A percentile compares a stretch with the other conserved stretches of the same genome.
Evolutionary conservation across 2,797 vertebrate genomes (phyloP).

Genomic region (Myotis planiceps): DNA sequence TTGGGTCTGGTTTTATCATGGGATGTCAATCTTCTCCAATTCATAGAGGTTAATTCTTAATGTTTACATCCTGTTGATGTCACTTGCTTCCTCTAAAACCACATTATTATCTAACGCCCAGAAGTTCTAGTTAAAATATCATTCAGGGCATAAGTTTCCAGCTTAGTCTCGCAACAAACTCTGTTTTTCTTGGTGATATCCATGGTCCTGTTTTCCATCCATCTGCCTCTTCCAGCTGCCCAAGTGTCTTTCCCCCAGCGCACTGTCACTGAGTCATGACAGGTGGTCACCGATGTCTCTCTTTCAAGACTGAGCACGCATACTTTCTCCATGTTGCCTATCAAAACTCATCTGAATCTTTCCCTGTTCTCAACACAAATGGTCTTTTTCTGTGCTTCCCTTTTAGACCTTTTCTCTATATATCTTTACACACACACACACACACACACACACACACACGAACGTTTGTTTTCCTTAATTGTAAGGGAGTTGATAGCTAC

Average conservation of each 20-base stretch:
- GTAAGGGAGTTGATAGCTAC: not conserved
- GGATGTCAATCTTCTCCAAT: not conserved
- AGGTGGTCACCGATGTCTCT: not conserved
- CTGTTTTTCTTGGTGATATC: not conserved
- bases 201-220: not conserved
- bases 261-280: rapidly evolving
- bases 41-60: not conserved
- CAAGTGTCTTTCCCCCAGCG: too few species aligned
- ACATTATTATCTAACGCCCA: not conserved
- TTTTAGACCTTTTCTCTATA: not conserved
- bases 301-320: not conserved
- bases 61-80: not conserved
- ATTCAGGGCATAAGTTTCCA: not conserved
- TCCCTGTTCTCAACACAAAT: not conserved
- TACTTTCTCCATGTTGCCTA: not conserved
- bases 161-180: not conserved
- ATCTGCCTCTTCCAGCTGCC: not conserved
- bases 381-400: not conserved
- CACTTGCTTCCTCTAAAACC: not conserved
- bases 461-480: not conserved
- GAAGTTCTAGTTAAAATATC: not conserved
- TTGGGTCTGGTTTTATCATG: not conserved
- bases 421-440: not conserved
- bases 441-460: not conserved
- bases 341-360: not conserved